These are phyloP conservation scores for Clavelina lepadiformis DNA, from an alignment of 23 tunicate species.

Conservation along the genomic window DNA sequence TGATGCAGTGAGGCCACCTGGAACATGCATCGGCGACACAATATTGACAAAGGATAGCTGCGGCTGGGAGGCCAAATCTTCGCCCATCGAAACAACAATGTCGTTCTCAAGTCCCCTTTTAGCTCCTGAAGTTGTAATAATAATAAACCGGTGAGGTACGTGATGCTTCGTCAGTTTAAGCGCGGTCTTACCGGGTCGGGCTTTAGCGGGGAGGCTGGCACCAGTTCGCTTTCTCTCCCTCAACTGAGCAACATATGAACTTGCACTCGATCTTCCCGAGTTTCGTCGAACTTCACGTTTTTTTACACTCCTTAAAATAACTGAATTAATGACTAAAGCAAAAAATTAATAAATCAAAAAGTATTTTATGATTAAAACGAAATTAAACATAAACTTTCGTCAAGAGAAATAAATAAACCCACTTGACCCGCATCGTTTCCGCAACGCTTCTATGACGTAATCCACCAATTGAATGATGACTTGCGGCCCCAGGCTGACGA, in stretches of 20 bases:
- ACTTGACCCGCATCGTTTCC: constrained; percentile 65
- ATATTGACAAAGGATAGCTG: constrained; percentile 50
- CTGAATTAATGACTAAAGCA: too few relatives aligned
- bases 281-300: neutral
- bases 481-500: constrained; percentile 43
- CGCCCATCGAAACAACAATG: neutral
- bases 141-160: neutral
- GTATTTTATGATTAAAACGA: too few relatives aligned
- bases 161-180: neutral
- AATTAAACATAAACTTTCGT: too few relatives aligned
- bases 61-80: constrained; percentile 6
- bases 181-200: constrained; percentile 22
- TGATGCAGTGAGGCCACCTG: constrained; percentile 5
- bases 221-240: constrained; percentile 47
- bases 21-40: constrained; percentile 44
- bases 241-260: constrained; percentile 66
- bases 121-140: neutral
- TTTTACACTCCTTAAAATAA: constrained; percentile 26
- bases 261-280: constrained; percentile 50
- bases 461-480: constrained; percentile 53
- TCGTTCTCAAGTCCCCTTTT: constrained; percentile 7
- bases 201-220: neutral
- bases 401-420: too few relatives aligned
- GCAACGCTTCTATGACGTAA: constrained; percentile 54
- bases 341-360: too few relatives aligned